Evolutionary conservation across 1,140 invertebrate species (phyloP).

Genomic region (Leptopilina clavipes): DNA sequence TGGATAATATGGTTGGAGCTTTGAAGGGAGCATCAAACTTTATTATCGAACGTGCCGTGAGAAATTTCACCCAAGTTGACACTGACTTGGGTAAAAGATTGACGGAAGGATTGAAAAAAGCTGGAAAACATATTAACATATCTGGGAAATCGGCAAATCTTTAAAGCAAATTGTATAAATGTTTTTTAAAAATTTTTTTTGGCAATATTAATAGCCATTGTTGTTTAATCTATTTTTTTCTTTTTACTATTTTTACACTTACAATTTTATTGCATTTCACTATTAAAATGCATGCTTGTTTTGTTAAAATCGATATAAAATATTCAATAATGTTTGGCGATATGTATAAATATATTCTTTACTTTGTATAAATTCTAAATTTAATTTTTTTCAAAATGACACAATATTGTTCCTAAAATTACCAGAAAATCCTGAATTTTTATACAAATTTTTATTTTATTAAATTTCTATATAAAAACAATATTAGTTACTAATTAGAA

Average conservation of each 20-base stretch:
- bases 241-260: constrained; percentile 35
- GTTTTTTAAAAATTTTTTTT: constrained; percentile 1
- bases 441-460: too few relatives aligned
- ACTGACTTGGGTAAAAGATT: constrained; percentile 81
- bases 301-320: too few relatives aligned
- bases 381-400: not conserved
- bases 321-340: too few relatives aligned
- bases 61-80: constrained; percentile 83
- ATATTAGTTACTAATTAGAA: too few relatives aligned
- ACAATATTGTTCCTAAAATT: too few relatives aligned
- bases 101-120: constrained; percentile 77
- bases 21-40: constrained; percentile 87
- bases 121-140: constrained; percentile 73
- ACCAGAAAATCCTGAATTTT: too few relatives aligned
- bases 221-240: not conserved
- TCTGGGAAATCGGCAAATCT: constrained; percentile 65
- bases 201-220: not conserved
- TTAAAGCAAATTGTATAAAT: constrained; percentile 43
- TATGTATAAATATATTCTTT: constrained; percentile 8
- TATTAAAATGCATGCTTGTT: too few relatives aligned
- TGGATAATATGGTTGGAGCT: constrained; percentile 87
- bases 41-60: constrained; percentile 89
- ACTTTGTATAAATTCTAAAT: constrained; percentile 15
- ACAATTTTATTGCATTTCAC: constrained; percentile 29
- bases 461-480: too few relatives aligned